Conservation (phyloP, 1,140 invertebrate genomes). For the Asbolus verrucosus region DNA sequence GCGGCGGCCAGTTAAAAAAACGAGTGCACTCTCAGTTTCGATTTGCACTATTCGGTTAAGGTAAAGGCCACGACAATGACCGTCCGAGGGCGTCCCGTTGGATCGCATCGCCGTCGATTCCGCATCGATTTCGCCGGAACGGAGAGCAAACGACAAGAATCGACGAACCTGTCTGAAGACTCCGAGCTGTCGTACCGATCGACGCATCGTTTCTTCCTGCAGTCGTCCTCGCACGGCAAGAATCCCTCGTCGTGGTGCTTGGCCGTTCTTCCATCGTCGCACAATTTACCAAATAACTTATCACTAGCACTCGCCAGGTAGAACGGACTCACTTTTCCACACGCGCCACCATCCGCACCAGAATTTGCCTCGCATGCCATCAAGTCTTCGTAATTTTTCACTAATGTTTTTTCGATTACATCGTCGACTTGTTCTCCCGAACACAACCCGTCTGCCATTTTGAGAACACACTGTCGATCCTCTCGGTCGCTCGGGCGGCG, state of each 20-base stretch:
- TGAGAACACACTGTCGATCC: conserved; percentile 61
- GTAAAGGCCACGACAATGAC: conserved; percentile 63
- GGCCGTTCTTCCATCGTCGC: not conserved
- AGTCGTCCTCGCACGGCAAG: conserved; percentile 66
- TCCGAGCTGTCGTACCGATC: conserved; percentile 91
- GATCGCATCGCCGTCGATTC: not conserved
- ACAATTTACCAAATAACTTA: conserved; percentile 59
- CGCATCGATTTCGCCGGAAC: too few species aligned
- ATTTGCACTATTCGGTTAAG: conserved; percentile 59
- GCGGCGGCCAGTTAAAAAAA: conserved; percentile 49
- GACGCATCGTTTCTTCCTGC: conserved; percentile 84
- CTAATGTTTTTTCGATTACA: conserved; percentile 58
- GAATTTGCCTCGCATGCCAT: conserved; percentile 52
- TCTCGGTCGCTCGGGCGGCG: conserved; percentile 57
- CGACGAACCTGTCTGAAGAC: conserved; percentile 84
- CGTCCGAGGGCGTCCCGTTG: conserved; percentile 45
- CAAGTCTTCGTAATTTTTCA: conserved; percentile 55
- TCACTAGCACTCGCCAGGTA: conserved; percentile 59
- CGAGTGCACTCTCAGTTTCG: conserved; percentile 61
- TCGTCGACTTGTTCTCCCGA: conserved; percentile 58
- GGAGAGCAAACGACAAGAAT: too few species aligned
- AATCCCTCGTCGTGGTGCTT: conserved; percentile 58
- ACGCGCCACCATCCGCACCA: conserved; percentile 47
- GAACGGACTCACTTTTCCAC: conserved; percentile 56
- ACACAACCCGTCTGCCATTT: conserved; percentile 67